Percentiles rank a stretch among this genome's conserved stretches.
Conservation (phyloP, 2,888 invertebrate genomes). For the Resseliella maxima region DNA sequence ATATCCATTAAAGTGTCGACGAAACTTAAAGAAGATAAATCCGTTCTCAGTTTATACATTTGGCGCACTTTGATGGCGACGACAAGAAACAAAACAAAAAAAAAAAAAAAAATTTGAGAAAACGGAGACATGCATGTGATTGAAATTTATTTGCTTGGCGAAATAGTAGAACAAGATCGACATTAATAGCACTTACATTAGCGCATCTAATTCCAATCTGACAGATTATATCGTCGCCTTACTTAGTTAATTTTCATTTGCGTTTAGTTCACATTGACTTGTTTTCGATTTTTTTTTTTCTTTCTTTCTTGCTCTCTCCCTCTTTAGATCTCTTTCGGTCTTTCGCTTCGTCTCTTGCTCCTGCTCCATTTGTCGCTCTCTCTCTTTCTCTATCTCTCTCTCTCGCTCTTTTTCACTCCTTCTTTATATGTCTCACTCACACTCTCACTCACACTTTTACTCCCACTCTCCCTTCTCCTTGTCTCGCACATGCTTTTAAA, state of each 20-base stretch:
- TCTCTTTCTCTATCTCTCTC: no score
- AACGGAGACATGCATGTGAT: conserved; percentile 13
- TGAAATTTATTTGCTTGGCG: background rate
- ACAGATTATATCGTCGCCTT: background rate
- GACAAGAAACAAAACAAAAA: background rate
- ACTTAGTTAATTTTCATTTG: background rate
- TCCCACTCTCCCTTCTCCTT: no score
- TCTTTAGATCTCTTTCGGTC: background rate
- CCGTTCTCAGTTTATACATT: background rate
- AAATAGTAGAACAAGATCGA: background rate
- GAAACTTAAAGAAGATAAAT: background rate
- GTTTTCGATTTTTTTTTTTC: background rate
- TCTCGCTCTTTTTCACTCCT: no score
- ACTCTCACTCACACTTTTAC: no score
- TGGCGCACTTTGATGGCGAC: background rate
- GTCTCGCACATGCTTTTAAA: no score
- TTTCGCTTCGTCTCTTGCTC: no score
- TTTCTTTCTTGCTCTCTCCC: background rate
- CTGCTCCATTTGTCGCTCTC: no score
- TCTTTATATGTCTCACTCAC: no score
- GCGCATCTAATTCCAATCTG: background rate
- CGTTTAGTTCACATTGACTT: background rate
- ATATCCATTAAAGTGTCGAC: background rate
- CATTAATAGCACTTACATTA: background rate
- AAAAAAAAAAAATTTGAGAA: no score